Percentiles rank a stretch among this genome's conserved stretches.
phyloP scores from a whole-genome alignment of 1,140 invertebrate species.

The Nephila pilipes region DNA sequence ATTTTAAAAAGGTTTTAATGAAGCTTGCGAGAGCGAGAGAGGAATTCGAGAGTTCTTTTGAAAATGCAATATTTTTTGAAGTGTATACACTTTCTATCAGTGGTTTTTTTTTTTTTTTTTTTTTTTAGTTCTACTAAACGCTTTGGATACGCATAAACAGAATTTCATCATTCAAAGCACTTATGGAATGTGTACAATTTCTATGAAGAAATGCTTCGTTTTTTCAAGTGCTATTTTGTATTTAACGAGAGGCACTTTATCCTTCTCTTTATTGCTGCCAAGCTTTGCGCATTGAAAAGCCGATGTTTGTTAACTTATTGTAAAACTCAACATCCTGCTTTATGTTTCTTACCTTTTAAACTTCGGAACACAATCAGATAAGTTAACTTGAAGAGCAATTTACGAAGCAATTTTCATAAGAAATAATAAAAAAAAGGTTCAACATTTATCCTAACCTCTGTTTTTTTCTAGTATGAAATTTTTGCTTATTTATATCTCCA shows the following conservation, averaged over 20 bases:
- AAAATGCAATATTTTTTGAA: no score
- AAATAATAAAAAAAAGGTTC: not conserved
- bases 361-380: not conserved
- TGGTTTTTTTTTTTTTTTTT: no score
- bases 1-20: no score
- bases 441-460: not conserved
- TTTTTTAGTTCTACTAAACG: no score
- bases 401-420: not conserved
- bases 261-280: not conserved
- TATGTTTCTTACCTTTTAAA: not conserved
- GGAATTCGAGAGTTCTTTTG: no score
- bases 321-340: not conserved
- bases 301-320: not conserved
- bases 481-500: not conserved
- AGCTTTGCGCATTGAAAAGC: not conserved
- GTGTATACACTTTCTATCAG: no score
- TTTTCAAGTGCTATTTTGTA: not conserved
- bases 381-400: not conserved
- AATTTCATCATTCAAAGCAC: not conserved
- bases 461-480: not conserved
- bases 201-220: not conserved
- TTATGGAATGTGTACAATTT: not conserved
- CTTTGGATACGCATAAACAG: no score
- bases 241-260: not conserved
- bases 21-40: no score